phyloP scores from a whole-genome alignment of 2,888 invertebrate genomes.

The Gandaritis pyraliata region DNA sequence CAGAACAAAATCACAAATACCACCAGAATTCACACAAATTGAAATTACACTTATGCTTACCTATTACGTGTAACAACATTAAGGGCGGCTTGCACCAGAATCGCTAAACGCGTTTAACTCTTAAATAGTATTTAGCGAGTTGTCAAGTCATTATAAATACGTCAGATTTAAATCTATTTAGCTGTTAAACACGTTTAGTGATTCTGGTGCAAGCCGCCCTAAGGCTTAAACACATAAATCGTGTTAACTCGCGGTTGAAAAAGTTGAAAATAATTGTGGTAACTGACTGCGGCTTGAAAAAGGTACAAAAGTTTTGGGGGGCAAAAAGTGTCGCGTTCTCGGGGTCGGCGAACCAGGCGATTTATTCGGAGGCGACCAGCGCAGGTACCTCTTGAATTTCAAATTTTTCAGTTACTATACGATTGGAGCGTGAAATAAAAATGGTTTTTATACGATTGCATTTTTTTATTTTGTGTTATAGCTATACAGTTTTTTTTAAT shows the following conservation, averaged over 20 bases:
- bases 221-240: conserved; percentile 68
- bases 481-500: background rate
- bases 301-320: conserved; percentile 66
- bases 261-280: conserved; percentile 80
- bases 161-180: no score
- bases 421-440: conserved; percentile 69
- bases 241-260: conserved; percentile 69
- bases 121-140: no score
- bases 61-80: conserved; percentile 47
- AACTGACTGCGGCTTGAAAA: conserved; percentile 58
- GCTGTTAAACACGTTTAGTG: no score
- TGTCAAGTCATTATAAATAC: no score
- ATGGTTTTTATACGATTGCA: conserved; percentile 40
- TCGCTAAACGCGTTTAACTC: no score
- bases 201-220: no score
- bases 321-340: conserved; percentile 75
- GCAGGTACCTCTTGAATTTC: conserved; percentile 70
- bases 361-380: conserved; percentile 65
- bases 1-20: no score
- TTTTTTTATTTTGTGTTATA: background rate
- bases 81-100: no score
- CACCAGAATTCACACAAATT: conserved; percentile 26
- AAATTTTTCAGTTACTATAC: conserved; percentile 78
- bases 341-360: conserved; percentile 69
- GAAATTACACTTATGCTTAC: conserved; percentile 38